Conservation (phyloP, 2,113 vertebrate species). For the Lates calcarifer region DNA sequence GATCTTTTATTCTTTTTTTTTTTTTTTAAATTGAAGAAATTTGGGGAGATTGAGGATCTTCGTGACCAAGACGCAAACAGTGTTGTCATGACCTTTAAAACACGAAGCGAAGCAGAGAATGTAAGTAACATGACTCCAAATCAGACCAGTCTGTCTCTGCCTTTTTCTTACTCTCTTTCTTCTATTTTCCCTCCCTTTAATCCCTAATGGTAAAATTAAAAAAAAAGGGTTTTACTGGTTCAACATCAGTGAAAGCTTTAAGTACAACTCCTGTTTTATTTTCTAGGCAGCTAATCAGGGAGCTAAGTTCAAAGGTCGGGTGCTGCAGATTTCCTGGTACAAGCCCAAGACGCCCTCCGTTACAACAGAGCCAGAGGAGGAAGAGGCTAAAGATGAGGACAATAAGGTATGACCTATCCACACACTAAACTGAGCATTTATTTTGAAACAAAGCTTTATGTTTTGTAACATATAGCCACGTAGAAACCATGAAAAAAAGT, state of each 20-base stretch:
- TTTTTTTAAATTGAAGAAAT: conserved; percentile 87
- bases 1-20: neutral
- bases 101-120: conserved; percentile 91
- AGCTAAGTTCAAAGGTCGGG: conserved; percentile 95
- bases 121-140: conserved; percentile 75
- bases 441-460: neutral
- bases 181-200: too few species aligned
- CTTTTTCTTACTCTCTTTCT: neutral
- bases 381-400: conserved; percentile 95
- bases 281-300: conserved; percentile 96
- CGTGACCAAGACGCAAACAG: conserved; percentile 90
- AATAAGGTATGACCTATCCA: conserved; percentile 61
- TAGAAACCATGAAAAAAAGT: neutral
- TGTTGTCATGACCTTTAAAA: conserved; percentile 91
- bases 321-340: conserved; percentile 96
- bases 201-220: neutral
- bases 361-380: conserved; percentile 93
- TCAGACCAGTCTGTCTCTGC: neutral
- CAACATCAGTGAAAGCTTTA: neutral
- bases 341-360: conserved; percentile 95
- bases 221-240: neutral
- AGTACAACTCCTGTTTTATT: neutral
- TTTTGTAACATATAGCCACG: neutral
- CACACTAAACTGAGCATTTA: neutral
- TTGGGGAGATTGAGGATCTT: conserved; percentile 91